Conservation (phyloP, 2,113 vertebrate genomes). For the Tinamus guttatus region DNA sequence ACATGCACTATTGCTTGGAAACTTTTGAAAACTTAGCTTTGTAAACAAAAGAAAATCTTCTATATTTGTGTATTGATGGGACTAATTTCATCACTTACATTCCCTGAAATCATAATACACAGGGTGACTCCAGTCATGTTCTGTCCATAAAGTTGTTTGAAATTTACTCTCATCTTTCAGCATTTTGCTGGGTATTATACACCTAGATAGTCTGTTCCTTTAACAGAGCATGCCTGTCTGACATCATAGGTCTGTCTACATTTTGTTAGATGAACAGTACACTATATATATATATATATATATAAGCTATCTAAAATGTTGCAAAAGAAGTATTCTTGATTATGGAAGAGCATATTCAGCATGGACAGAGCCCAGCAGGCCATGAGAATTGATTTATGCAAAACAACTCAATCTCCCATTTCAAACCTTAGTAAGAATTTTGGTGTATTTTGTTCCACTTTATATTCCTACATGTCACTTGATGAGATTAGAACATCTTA, state of each 20-base stretch:
- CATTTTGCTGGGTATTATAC: not conserved
- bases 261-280: not conserved
- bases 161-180: constrained; percentile 24
- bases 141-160: constrained; percentile 36
- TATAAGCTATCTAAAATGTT: not conserved
- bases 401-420: not conserved
- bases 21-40: constrained; percentile 75
- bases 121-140: constrained; percentile 2
- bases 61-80: constrained; percentile 65
- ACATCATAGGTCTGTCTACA: not conserved
- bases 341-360: not conserved
- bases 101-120: constrained; percentile 56
- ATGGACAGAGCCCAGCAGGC: not conserved
- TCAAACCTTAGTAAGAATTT: not conserved
- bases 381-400: not conserved
- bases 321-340: not conserved
- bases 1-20: constrained; percentile 71
- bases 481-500: not conserved
- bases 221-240: not conserved
- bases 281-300: not conserved
- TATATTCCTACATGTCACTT: not conserved
- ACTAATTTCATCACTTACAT: constrained; percentile 68
- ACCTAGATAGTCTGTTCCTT: not conserved
- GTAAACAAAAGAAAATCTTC: constrained; percentile 70
- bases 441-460: not conserved